Base-by-base conservation (phyloP, 2,888 invertebrate species). In the Mantis religiosa region DNA sequence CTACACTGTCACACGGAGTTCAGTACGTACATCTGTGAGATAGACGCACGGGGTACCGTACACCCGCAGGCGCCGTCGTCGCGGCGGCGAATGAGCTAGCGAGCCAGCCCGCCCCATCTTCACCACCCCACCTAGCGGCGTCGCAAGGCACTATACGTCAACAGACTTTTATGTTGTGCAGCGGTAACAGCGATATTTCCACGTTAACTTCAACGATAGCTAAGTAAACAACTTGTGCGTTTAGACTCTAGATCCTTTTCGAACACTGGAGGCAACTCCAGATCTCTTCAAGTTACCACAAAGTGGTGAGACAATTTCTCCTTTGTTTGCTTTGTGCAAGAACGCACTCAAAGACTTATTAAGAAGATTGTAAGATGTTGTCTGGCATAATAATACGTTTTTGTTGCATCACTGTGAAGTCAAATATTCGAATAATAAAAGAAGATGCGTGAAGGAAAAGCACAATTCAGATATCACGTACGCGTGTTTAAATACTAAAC, bases 41-140 rank as follows among this genome's bases (percentile, higher is more conserved):
- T 3, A 71, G 54, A 71, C 25, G 28, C 81, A 71, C 28, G 30
- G 14, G 1, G 14, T 20, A n/a, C 86, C 86, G 28, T 25, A 28
- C 87, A 87, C 30, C 87, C 82, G 87, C 87, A 81, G 34, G 34
- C 87, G 87, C 30, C 82, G 82, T 3, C 25, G 87, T 34, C 87
- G 82, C 87, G 87, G 87, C 87, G 71, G n/a, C 82, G 87, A 87
- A 87, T 87, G 87, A 25, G 34, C 82, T 41, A 25, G 82, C 41
- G 41, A n/a, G 34, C 34, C 28, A 41, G n/a, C 34, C 25, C 28
- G 28, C 81, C 14, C 81, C 34, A 87, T 82, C 82, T 41, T n/a
- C 82, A 9, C 82, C 81, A 82, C 87, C 81, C 87, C 87, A 87
- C 87, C 87, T 87, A 87, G 28, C 87, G 87, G 82, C 82, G 12